phyloP scores from a whole-genome alignment of 2,888 invertebrate genomes.

The Cabera pusaria region DNA sequence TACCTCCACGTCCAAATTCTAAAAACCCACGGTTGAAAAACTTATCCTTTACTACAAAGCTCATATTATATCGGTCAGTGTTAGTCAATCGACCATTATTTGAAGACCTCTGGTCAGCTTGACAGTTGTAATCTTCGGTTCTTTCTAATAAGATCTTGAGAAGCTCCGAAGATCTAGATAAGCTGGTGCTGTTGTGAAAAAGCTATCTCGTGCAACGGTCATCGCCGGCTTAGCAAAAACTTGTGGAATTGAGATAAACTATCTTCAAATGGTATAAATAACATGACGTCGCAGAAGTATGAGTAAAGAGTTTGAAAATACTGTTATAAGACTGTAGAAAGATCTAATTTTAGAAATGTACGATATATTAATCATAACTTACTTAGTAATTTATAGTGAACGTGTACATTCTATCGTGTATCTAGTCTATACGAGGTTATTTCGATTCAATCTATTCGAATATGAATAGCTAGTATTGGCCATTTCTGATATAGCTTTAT shows the following conservation, averaged over 20 bases:
- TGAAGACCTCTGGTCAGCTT: slow-evolving; percentile 24
- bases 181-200: slow-evolving; percentile 20
- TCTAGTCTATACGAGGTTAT: too few relatives aligned
- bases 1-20: slow-evolving; percentile 8
- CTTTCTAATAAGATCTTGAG: slow-evolving; percentile 1
- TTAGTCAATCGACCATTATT: slow-evolving; percentile 15
- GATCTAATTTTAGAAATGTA: too few relatives aligned
- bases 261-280: neutral
- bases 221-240: slow-evolving; percentile 19
- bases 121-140: slow-evolving; percentile 5
- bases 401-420: too few relatives aligned
- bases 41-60: neutral
- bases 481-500: neutral
- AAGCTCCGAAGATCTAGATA: slow-evolving; percentile 12
- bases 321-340: too few relatives aligned
- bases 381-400: neutral
- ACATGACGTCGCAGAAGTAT: too few relatives aligned
- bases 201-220: slow-evolving; percentile 29
- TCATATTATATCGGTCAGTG: slow-evolving; percentile 10
- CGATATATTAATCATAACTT: too few relatives aligned
- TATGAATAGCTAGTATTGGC: too few relatives aligned
- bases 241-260: slow-evolving; percentile 2
- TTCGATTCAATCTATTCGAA: too few relatives aligned
- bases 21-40: too few relatives aligned
- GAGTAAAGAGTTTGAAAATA: too few relatives aligned